Percentiles rank a stretch among this genome's conserved stretches.
Evolutionary conservation across 2,797 vertebrate species (phyloP).

Genomic region (Arvicola amphibius): DNA sequence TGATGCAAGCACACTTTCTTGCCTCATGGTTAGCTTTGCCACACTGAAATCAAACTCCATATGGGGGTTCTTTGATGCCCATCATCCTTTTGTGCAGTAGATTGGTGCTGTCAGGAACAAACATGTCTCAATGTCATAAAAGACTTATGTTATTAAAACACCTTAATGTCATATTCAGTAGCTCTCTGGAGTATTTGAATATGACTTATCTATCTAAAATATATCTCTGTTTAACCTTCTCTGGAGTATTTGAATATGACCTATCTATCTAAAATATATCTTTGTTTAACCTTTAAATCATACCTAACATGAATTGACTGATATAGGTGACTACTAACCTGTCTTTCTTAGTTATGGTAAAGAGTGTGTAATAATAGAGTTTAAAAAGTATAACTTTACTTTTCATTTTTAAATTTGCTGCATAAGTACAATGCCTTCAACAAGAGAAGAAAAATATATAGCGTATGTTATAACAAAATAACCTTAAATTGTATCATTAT

Average conservation of each 20-base stretch:
- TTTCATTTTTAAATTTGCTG: neutral
- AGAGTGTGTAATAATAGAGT: neutral
- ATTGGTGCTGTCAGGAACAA: neutral
- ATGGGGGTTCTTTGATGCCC: neutral
- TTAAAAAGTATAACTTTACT: neutral
- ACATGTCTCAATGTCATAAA: neutral
- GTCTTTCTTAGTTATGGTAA: neutral
- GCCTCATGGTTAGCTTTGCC: neutral
- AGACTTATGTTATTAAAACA: neutral
- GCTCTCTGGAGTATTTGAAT: too few species aligned
- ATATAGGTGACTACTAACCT: neutral
- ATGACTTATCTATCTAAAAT: neutral
- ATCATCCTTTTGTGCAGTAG: neutral
- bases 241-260: too few species aligned
- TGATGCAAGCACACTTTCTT: neutral
- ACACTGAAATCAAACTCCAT: neutral
- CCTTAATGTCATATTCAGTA: neutral
- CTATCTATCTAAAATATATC: neutral
- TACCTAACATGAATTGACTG: neutral
- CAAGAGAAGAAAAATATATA: neutral
- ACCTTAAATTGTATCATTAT: neutral
- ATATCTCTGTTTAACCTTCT: neutral
- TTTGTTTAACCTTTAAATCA: neutral
- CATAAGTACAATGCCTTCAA: neutral
- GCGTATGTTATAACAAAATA: neutral